phyloP scores from a whole-genome alignment of 2,113 vertebrate genomes.

The Emydocephalus ijimae region DNA sequence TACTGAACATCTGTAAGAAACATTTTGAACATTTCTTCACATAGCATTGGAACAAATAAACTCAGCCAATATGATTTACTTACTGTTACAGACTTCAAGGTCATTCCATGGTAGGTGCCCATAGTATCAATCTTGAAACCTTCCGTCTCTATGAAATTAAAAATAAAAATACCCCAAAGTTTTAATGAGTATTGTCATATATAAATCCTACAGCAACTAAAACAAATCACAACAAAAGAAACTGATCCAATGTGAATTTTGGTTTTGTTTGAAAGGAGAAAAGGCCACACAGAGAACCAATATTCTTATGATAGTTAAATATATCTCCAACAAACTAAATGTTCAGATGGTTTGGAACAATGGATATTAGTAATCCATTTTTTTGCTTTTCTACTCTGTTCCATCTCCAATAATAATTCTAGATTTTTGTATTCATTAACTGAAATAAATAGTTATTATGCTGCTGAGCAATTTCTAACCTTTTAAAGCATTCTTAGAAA shows the following conservation, averaged over 20 bases:
- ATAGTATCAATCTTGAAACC: conserved; percentile 99
- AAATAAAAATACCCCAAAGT: neutral
- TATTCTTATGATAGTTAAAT: neutral
- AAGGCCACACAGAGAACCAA: neutral
- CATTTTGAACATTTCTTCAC: accelerated
- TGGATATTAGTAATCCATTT: neutral
- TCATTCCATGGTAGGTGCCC: conserved; percentile 99
- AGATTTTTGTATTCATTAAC: neutral
- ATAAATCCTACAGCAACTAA: accelerated
- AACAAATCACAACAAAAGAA: neutral
- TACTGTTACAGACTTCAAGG: conserved; percentile 97
- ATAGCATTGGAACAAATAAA: neutral
- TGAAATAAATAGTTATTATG: neutral
- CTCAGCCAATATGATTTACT: conserved; percentile 53
- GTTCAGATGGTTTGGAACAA: neutral
- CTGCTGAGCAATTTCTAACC: neutral
- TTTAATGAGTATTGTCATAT: conserved; percentile 18
- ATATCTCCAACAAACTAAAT: accelerated
- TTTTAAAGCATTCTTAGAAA: neutral
- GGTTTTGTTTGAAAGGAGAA: neutral
- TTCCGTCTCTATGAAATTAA: conserved; percentile 84
- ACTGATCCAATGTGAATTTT: neutral
- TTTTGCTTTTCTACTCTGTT: neutral
- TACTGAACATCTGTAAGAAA: accelerated
- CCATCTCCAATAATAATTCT: neutral